phyloP scores from a whole-genome alignment of 2,113 vertebrate genomes.

The Xyrauchen texanus region DNA sequence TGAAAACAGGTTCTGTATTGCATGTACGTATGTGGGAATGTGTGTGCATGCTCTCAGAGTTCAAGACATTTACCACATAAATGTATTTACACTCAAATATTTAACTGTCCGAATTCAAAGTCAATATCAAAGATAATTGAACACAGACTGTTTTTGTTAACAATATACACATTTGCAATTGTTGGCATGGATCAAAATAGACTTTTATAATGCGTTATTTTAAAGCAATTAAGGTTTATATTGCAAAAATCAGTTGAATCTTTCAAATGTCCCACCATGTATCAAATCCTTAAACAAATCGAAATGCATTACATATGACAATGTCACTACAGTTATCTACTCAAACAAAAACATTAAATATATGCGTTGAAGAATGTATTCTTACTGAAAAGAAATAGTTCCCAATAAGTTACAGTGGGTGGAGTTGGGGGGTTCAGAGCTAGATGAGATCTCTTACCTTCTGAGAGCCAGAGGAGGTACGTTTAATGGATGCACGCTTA shows the following conservation, averaged over 20 bases:
- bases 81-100: background rate
- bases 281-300: background rate
- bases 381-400: too few relatives aligned
- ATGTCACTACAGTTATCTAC: too few relatives aligned
- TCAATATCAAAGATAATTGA: background rate
- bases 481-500: conserved; percentile 80
- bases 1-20: conserved; percentile 20
- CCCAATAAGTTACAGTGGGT: background rate
- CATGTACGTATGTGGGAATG: conserved; percentile 46
- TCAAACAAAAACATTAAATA: too few relatives aligned
- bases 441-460: conserved; percentile 79
- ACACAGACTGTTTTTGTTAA: background rate
- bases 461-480: conserved; percentile 85
- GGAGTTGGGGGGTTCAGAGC: background rate
- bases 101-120: background rate
- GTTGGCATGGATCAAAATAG: background rate
- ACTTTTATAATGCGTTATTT: background rate
- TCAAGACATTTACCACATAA: background rate
- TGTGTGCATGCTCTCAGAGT: conserved; percentile 26
- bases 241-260: background rate
- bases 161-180: background rate
- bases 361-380: too few relatives aligned
- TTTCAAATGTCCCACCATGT: background rate
- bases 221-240: background rate
- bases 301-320: too few relatives aligned